Evolutionary conservation across 2,113 vertebrate genomes (phyloP), one percentile per base, ranked within the genome.

Genomic region (Mesocricetus auratus): DNA sequence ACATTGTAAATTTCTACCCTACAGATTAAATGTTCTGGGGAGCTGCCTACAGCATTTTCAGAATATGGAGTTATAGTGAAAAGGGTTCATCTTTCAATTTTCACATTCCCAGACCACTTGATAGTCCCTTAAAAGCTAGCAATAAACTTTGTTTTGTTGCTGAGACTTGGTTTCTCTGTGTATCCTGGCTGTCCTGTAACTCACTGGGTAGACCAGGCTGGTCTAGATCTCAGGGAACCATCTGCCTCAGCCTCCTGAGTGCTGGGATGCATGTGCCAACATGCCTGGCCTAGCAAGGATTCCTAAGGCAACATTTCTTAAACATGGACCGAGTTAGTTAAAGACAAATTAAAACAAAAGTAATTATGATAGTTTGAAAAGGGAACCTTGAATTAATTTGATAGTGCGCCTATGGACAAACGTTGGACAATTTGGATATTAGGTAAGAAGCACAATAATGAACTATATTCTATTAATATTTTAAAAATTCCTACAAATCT

Each of bases 391-490:
- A 86, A 16, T 21, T 62, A 86, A 81, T 75, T 7, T 71, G 17
- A 81, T 26, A 58, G 1, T 66, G 33, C 10, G 71, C 33, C 42
- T 77, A 77, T 94, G 73, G 11, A 26, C 16, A 88, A 83, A 91
- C 2, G 19, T 58, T 56, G 11, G n/a, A 53, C 3, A 78, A 89
- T 66, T 17, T 79, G 77, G 24, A 4, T 50, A 87, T 78, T 92
- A 94, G 94, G 89, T 89, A 96, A 92, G 86, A 96, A 82, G 68
- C 31, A 60, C 12, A 91, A 75, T 56, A 89, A 73, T 39, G 9
- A 12, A 56, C 74, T 94, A 94, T 68, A 90, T 50, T 85, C 13
- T 3, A 89, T 78, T 12, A 60, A 60, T 0, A 77, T 39, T 82
- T 79, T 24, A 94, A 75, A 93, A 86, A 19, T 31, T 21, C 68